phyloP scores from a whole-genome alignment of 2,113 vertebrate species.

The Cyprinus carpio region DNA sequence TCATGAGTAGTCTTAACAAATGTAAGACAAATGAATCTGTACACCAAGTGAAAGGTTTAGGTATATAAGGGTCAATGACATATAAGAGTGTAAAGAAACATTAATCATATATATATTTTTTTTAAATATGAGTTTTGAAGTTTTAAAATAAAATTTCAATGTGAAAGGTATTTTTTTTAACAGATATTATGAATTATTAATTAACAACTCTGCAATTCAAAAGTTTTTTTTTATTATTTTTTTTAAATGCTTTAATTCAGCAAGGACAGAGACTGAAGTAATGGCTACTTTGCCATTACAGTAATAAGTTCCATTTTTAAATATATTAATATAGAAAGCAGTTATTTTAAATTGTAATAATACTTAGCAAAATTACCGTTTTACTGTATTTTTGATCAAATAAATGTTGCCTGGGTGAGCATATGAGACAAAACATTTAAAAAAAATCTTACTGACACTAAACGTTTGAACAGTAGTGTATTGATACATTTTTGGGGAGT shows the following conservation, averaged over 20 bases:
- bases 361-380: background rate
- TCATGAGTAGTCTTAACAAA: constrained; percentile 18
- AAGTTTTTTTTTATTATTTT: background rate
- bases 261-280: background rate
- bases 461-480: background rate
- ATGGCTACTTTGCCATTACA: background rate
- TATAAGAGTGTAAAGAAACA: background rate
- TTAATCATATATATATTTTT: background rate
- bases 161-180: background rate
- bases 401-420: background rate
- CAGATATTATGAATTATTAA: background rate
- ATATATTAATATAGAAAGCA: background rate
- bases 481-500: background rate
- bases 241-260: background rate
- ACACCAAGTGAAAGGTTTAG: background rate
- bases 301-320: background rate
- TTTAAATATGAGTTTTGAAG: background rate
- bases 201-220: background rate
- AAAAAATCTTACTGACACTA: background rate
- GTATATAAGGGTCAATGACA: background rate
- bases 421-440: background rate
- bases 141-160: background rate
- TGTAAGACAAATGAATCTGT: background rate
- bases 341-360: background rate
- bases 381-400: background rate